Evolutionary conservation across 1,140 invertebrate genomes (phyloP), one percentile per base, ranked within the genome.

Genomic region (Dreissena polymorpha): DNA sequence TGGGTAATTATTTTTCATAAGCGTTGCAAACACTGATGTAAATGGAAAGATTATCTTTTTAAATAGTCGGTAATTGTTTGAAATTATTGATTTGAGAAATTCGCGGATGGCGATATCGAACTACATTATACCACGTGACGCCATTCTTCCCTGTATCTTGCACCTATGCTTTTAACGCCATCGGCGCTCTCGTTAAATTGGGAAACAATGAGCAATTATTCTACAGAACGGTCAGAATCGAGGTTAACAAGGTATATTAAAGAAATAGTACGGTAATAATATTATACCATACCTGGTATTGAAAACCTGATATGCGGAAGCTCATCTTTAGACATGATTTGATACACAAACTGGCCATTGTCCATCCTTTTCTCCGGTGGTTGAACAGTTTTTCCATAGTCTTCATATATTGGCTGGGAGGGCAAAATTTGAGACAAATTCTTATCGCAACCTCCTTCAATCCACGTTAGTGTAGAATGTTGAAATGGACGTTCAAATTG

Each of bases 401-500:
- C 39, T 21, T 76, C 21, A 70, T 67, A 83, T 16, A 83, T 23
- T 0, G 72, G 55, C 53, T 83, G 81, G 16, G 63, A 49, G 10
- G 81, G 81, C 21, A 65, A 21, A n/a, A 83, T 83, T 55, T 83
- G 18, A 14, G 81, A 74, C 6, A 60, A 71, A 68, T 83, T 83
- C 18, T 68, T 76, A 12, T 69, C 5, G 39, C 81, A 83, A 16
- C 65, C 64, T 49, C 63, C 60, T 53, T 69, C 21, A 10, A 25
- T 8, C 81, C 81, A 83, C 1, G 25, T 75, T 10, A 16, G 18
- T n/a, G 81, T 75, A 13, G 72, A 75, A 39, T 68, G 75, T 51
- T 75, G 29, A 76, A 76, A 83, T 18, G 81, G 81, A 10, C 18
- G 49, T 50, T 83, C 81, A 70, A 83, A 83, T 72, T 83, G 81